A percentile compares a stretch with the other conserved stretches of the same genome.
These are phyloP conservation scores for Paedocypris sp. DNA, from an alignment of 2,113 vertebrate genomes.

Conservation along the genomic window DNA sequence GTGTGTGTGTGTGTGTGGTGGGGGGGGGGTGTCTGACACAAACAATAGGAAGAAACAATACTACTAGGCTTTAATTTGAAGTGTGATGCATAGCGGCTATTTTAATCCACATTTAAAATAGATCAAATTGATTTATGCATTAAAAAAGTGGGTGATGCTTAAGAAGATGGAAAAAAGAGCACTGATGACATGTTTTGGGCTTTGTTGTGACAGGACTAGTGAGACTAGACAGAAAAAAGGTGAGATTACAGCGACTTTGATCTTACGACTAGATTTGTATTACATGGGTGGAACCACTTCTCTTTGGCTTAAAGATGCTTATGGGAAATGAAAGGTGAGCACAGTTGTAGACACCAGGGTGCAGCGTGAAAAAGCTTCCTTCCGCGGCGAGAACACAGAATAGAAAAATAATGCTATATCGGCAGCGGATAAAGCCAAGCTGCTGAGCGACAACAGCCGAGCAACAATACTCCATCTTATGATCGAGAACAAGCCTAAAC, in stretches of 20 bases:
- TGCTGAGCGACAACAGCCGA: slow-evolving; percentile 12
- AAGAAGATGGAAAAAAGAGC: not conserved
- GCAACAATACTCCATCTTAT: too few relatives aligned
- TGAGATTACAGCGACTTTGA: slow-evolving; percentile 45
- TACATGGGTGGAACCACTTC: slow-evolving; percentile 33
- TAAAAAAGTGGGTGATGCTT: not conserved
- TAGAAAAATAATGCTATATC: slow-evolving; percentile 16
- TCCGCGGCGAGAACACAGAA: slow-evolving; percentile 29
- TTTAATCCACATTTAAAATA: too few relatives aligned
- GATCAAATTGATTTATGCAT: too few relatives aligned
- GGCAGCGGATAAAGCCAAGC: slow-evolving; percentile 20
- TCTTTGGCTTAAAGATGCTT: slow-evolving; percentile 53
- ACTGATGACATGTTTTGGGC: slow-evolving; percentile 27
- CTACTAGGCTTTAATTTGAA: too few relatives aligned
- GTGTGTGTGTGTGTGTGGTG: not conserved
- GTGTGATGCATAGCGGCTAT: too few relatives aligned
- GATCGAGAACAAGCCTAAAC: too few relatives aligned
- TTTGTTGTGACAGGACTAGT: slow-evolving; percentile 39
- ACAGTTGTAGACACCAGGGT: slow-evolving; percentile 34
- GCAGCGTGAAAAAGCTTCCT: slow-evolving; percentile 42
- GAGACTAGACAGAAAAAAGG: slow-evolving; percentile 31
- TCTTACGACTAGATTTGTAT: slow-evolving; percentile 48
- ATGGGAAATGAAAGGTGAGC: slow-evolving; percentile 51
- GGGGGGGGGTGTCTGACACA: too few relatives aligned
- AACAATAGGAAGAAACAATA: too few relatives aligned